Evolutionary conservation across 1,140 invertebrate genomes (phyloP).

Genomic region (Portunus trituberculatus): DNA sequence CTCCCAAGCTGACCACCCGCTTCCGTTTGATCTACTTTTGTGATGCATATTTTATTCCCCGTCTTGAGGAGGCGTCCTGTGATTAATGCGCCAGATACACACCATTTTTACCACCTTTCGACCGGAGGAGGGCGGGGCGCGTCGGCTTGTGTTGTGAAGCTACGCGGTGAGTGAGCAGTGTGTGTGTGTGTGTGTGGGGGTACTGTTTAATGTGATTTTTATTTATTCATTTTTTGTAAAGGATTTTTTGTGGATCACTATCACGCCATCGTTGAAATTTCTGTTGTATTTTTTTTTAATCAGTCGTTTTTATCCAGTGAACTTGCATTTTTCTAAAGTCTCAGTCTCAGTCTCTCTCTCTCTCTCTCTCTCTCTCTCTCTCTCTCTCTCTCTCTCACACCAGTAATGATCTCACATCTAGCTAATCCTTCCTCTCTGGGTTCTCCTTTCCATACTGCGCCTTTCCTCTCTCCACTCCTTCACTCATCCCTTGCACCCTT

Average conservation of each 20-base stretch:
- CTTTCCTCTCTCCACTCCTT: neutral
- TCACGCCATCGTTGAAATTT: too few relatives aligned
- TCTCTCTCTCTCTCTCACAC: conserved; percentile 37
- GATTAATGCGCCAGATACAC: conserved; percentile 28
- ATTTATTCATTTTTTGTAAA: too few relatives aligned
- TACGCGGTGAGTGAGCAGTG: too few relatives aligned
- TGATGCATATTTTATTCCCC: conserved; percentile 30
- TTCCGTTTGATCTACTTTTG: conserved; percentile 43
- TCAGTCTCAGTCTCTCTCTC: conserved; percentile 8
- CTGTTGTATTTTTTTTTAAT: too few relatives aligned
- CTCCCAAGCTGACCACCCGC: conserved; percentile 5
- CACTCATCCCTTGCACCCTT: neutral
- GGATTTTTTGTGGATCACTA: too few relatives aligned
- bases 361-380: conserved; percentile 41
- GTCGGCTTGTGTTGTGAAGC: neutral
- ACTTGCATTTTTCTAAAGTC: neutral
- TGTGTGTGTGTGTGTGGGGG: neutral
- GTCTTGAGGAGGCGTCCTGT: neutral
- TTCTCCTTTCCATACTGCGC: neutral
- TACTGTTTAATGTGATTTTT: neutral
- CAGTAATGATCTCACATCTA: neutral
- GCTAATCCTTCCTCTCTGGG: neutral
- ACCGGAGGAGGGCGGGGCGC: neutral
- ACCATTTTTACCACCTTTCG: neutral
- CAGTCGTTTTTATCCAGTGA: too few relatives aligned